Percentiles rank a stretch among this genome's conserved stretches.
Evolutionary conservation across 2,797 vertebrate species (phyloP).

Genomic region (Ptychobarbus kaznakovi): DNA sequence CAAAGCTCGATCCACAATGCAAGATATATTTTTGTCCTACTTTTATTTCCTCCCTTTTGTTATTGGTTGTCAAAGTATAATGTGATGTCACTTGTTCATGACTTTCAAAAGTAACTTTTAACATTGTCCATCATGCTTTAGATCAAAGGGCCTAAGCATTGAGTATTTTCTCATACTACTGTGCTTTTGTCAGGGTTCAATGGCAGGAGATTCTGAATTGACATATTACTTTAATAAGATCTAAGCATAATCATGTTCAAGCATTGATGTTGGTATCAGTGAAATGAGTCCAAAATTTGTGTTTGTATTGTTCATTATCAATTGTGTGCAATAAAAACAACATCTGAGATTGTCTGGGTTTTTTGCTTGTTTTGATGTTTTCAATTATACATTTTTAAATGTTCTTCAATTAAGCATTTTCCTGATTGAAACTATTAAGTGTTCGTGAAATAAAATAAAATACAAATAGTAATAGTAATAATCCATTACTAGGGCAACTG

Average conservation of each 20-base stretch:
- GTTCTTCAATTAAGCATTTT: background rate
- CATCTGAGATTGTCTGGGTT: conserved; percentile 56
- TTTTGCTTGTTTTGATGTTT: background rate
- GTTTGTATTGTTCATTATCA: conserved; percentile 75
- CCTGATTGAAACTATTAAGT: background rate
- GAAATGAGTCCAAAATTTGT: conserved; percentile 60
- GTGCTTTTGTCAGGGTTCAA: background rate
- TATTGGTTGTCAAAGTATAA: background rate
- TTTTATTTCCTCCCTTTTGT: background rate
- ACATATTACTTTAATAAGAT: conserved; percentile 38
- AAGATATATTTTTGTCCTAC: background rate
- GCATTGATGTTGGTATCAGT: conserved; percentile 40
- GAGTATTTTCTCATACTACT: background rate
- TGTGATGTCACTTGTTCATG: background rate
- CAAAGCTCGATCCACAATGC: background rate
- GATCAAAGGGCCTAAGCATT: background rate
- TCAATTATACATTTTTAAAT: background rate
- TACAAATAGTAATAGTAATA: too few relatives aligned
- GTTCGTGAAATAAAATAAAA: too few relatives aligned
- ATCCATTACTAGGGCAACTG: background rate
- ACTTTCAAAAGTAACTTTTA: background rate
- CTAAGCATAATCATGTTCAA: conserved; percentile 50
- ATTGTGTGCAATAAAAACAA: conserved; percentile 76
- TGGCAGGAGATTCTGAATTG: conserved; percentile 20
- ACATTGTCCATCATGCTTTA: background rate